phyloP scores from a whole-genome alignment of 2,888 invertebrate genomes.

The Nudaria mundana region DNA sequence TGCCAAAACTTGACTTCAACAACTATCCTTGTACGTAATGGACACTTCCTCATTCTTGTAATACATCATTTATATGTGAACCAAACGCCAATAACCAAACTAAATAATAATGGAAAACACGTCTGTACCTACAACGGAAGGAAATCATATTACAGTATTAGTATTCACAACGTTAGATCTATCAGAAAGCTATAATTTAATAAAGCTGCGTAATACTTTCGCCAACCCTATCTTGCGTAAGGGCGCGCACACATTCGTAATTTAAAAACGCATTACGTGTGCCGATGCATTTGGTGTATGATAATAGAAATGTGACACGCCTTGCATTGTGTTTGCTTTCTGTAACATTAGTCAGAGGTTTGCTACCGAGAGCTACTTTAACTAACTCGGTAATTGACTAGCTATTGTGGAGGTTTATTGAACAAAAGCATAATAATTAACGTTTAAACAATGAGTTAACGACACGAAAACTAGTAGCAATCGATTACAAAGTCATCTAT shows the following conservation, averaged over 20 bases:
- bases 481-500: neutral
- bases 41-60: too few species aligned
- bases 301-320: slow-evolving; percentile 33
- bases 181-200: slow-evolving; percentile 2
- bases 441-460: slow-evolving; percentile 9
- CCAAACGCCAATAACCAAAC: too few species aligned
- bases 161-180: slow-evolving; percentile 2
- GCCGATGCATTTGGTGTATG: slow-evolving; percentile 29
- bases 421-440: slow-evolving; percentile 15
- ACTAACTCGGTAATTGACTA: slow-evolving; percentile 2
- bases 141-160: neutral
- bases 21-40: too few species aligned
- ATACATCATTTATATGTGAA: neutral
- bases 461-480: neutral
- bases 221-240: slow-evolving; percentile 38
- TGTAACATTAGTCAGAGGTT: slow-evolving; percentile 28
- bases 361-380: slow-evolving; percentile 1
- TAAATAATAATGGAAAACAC: too few species aligned
- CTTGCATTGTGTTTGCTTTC: slow-evolving; percentile 36
- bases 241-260: slow-evolving; percentile 24
- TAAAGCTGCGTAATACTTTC: slow-evolving; percentile 16
- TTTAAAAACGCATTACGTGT: slow-evolving; percentile 33
- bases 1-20: too few species aligned
- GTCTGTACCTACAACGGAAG: neutral
- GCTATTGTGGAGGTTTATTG: slow-evolving; percentile 1